Percentiles rank a stretch among this genome's conserved stretches.
Conservation (phyloP, 2,113 vertebrate genomes). For the Pristiophorus japonicus region DNA sequence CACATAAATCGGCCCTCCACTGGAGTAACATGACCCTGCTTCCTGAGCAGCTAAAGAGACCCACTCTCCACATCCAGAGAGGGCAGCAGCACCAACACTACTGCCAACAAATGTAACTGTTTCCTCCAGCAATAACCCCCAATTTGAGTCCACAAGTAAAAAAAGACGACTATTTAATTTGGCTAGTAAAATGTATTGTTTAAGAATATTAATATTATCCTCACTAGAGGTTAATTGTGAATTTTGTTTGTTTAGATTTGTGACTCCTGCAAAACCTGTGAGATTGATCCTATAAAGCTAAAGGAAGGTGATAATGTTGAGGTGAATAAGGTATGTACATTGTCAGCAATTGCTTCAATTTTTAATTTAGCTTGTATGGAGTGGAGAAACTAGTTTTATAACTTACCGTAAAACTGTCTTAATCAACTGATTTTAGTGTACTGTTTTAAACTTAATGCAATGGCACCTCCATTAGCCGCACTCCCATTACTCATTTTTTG, state of each 20-base stretch:
- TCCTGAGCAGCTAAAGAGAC: neutral
- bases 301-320: conserved; percentile 92
- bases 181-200: neutral
- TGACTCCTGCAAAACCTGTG: conserved; percentile 88
- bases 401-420: neutral
- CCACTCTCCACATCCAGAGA: neutral
- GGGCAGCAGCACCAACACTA: neutral
- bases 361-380: neutral
- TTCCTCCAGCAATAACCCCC: neutral
- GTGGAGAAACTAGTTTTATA: neutral
- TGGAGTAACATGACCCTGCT: neutral
- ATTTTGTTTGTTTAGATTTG: conserved; percentile 65
- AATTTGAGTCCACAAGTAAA: neutral
- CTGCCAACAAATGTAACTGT: neutral
- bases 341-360: conserved; percentile 10
- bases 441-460: neutral
- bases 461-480: neutral
- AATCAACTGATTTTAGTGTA: no score
- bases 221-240: neutral
- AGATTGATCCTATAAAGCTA: conserved; percentile 89
- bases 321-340: conserved; percentile 74
- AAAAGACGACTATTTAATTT: neutral
- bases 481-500: neutral
- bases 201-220: neutral
- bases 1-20: no score